phyloP scores from a whole-genome alignment of 2,113 vertebrate species.

The Conger conger region DNA sequence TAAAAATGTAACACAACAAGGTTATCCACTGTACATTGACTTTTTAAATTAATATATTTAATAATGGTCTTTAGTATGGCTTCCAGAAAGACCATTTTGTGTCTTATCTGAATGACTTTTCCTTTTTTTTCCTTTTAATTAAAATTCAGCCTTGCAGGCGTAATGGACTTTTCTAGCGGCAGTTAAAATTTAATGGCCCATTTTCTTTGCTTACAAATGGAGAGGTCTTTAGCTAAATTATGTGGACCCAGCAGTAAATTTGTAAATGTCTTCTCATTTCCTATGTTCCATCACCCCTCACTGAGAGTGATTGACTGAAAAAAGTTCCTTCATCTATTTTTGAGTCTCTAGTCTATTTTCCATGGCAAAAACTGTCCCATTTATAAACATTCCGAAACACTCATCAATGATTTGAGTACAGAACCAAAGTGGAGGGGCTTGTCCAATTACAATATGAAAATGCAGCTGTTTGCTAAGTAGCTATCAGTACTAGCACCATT shows the following conservation, averaged over 20 bases:
- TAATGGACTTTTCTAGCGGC: conserved; percentile 30
- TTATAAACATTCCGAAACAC: background rate
- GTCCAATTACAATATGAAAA: background rate
- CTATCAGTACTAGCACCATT: background rate
- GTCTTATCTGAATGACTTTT: conserved; percentile 21
- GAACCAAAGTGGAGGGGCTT: background rate
- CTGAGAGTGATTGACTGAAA: conserved; percentile 9
- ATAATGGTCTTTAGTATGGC: conserved; percentile 18
- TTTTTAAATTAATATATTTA: conserved; percentile 25
- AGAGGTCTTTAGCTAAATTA: conserved; percentile 40
- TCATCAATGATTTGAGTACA: background rate
- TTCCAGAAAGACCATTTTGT: conserved; percentile 28
- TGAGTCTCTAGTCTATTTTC: background rate
- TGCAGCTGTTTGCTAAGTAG: background rate
- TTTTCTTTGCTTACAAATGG: conserved; percentile 41
- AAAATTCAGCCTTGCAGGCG: conserved; percentile 32
- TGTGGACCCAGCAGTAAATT: conserved; percentile 33
- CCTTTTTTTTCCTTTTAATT: conserved; percentile 31
- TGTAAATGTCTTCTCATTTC: conserved; percentile 23
- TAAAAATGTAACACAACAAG: background rate
- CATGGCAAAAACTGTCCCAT: background rate
- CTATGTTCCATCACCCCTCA: background rate
- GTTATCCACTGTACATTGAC: conserved; percentile 9
- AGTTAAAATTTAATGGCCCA: conserved; percentile 39
- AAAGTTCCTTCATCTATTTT: background rate